Conservation (phyloP, 1,140 invertebrate genomes). For the Orchestia grillus region DNA sequence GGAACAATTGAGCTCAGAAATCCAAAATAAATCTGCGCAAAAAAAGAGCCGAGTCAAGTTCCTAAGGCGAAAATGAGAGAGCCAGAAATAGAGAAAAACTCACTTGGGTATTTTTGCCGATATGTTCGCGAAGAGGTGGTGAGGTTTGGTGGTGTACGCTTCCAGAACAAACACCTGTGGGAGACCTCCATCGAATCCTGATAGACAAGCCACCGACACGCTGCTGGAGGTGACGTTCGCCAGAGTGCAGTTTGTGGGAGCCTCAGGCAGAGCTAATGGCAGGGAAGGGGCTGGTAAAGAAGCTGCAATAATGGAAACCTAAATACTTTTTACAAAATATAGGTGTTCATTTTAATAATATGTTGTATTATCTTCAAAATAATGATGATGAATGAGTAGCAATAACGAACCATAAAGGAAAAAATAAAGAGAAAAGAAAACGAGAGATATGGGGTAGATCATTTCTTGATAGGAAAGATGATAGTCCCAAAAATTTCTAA, state of each 20-base stretch:
- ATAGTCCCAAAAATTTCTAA: too few species aligned
- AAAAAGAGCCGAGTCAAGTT: neutral
- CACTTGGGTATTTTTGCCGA: conserved; percentile 16
- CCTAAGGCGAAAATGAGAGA: neutral
- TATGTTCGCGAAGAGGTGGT: conserved; percentile 49
- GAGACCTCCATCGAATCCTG: conserved; percentile 87
- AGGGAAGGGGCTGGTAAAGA: neutral
- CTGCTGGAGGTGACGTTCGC: conserved; percentile 86
- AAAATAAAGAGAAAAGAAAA: too few species aligned
- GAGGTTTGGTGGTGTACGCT: conserved; percentile 73
- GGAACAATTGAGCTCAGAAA: too few species aligned
- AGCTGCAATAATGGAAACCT: neutral
- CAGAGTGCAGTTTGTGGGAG: conserved; percentile 86
- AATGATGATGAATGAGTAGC: too few species aligned
- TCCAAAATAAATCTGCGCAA: neutral
- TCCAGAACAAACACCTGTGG: conserved; percentile 84
- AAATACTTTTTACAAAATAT: too few species aligned
- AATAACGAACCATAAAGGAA: too few species aligned
- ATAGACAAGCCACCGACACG: conserved; percentile 80
- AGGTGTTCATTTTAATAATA: too few species aligned
- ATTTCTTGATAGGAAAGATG: too few species aligned
- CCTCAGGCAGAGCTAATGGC: conserved; percentile 77
- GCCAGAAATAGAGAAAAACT: neutral
- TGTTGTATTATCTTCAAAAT: too few species aligned
- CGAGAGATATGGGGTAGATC: too few species aligned